phyloP scores from a whole-genome alignment of 2,888 invertebrate species.

The Tachina grossa region DNA sequence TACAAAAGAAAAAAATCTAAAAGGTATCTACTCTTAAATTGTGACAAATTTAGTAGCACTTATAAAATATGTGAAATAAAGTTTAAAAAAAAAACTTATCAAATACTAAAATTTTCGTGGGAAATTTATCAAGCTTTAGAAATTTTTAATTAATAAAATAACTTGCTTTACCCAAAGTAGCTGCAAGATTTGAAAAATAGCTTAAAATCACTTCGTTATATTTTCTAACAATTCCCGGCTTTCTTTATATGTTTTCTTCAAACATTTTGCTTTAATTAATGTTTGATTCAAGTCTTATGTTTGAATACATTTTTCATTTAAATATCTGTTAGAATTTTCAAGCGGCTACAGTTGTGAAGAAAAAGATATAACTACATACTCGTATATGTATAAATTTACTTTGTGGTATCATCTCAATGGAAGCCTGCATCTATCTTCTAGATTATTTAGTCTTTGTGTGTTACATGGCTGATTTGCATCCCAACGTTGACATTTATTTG shows the following conservation, averaged over 20 bases:
- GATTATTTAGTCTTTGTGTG: conserved; percentile 20
- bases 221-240: not conserved
- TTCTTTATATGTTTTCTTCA: not conserved
- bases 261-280: conserved; percentile 37
- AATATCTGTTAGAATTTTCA: conserved; percentile 26
- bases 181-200: not conserved
- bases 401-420: not conserved
- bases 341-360: not conserved
- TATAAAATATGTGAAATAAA: too few species aligned
- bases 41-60: too few species aligned
- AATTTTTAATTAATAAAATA: not conserved
- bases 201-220: not conserved
- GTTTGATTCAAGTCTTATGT: conserved; percentile 43
- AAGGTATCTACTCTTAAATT: too few species aligned
- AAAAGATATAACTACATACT: not conserved
- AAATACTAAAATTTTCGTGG: not conserved
- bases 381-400: conserved; percentile 1
- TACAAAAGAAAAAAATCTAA: too few species aligned
- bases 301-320: conserved; percentile 53
- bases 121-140: not conserved
- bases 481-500: conserved; percentile 69
- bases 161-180: not conserved
- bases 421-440: not conserved
- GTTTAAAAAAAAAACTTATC: too few species aligned
- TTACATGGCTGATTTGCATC: conserved; percentile 60